Evolutionary conservation across 2,113 vertebrate genomes (phyloP).

Genomic region (Tympanuchus pallidicinctus): DNA sequence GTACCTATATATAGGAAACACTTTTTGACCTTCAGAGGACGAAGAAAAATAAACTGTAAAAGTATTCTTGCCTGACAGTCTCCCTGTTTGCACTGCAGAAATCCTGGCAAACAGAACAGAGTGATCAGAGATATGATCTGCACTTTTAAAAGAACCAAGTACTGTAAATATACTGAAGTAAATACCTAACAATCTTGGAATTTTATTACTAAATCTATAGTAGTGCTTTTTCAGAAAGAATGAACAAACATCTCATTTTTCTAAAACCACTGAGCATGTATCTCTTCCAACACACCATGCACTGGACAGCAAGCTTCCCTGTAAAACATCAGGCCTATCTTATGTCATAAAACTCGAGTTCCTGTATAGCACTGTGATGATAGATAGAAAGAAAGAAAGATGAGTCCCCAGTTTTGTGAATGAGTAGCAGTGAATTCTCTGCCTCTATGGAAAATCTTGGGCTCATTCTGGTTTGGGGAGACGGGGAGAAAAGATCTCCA

Average conservation of each 20-base stretch:
- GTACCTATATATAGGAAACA: slow-evolving; percentile 9
- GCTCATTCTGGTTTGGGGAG: background rate
- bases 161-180: background rate
- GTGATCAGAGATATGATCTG: background rate
- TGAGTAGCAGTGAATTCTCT: background rate
- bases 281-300: background rate
- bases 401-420: background rate
- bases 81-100: background rate
- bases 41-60: slow-evolving; percentile 30
- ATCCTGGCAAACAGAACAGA: background rate
- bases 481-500: background rate
- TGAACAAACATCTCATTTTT: background rate
- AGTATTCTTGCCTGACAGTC: background rate
- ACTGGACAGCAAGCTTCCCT: background rate
- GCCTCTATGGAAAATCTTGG: background rate
- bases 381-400: background rate
- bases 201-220: slow-evolving; percentile 1
- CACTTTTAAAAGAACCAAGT: background rate
- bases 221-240: background rate
- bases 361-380: background rate
- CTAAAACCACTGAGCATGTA: background rate
- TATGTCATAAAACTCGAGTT: background rate
- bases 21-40: background rate
- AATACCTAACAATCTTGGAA: background rate
- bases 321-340: background rate